Base-by-base conservation (phyloP, 2,888 invertebrate species). In the Temnothorax rugatulus region DNA sequence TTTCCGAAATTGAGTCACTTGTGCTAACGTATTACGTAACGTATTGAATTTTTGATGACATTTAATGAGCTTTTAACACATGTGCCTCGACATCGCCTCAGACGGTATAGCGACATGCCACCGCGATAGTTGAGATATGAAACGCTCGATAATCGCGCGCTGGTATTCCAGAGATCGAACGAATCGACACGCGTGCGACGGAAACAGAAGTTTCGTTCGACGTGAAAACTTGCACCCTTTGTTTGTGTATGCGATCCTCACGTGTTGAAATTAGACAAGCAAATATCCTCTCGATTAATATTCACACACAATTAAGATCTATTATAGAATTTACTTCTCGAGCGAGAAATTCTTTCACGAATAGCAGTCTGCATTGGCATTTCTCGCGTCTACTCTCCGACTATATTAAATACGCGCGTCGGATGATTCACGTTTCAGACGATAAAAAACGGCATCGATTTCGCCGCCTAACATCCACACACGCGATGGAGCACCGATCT, bases 101-200 rank as follows among this genome's bases (percentile, higher is more conserved):
- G 21, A 66, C n/a, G 74, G 44, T 21, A 52, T 8, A 47, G 52
- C 59, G 59, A 75, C 25, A 21, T 57, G 47, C 50, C 41, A 34
- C 5, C 8, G n/a, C 41, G 41, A 63, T 61, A 83, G 25, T 47
- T 21, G 52, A 34, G 44, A 79, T 63, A 47, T 15, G 61, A 83
- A 69, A 71, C 63, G 68, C 21, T 79, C 76, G 68, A 79, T 79
- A 79, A 83, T 47, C 34, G 50, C 38, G 34, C 47, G 34, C 47
- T 41, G 73, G 47, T 73, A 47, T 82, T 47, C 50, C 77, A 21
- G 50, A 76, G 21, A 75, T 61, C 59, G 38, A 57, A 77, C 29
- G 44, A 77, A 69, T 69, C 57, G 29, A 69, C 57, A 44, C 13
- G 57, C 41, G 18, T 41, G 47, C 29, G 25, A 34, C 15, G 7